Percentiles rank a stretch among this genome's conserved stretches.
Conservation (phyloP, 2,888 invertebrate species). For the Cremastinae sp. region DNA sequence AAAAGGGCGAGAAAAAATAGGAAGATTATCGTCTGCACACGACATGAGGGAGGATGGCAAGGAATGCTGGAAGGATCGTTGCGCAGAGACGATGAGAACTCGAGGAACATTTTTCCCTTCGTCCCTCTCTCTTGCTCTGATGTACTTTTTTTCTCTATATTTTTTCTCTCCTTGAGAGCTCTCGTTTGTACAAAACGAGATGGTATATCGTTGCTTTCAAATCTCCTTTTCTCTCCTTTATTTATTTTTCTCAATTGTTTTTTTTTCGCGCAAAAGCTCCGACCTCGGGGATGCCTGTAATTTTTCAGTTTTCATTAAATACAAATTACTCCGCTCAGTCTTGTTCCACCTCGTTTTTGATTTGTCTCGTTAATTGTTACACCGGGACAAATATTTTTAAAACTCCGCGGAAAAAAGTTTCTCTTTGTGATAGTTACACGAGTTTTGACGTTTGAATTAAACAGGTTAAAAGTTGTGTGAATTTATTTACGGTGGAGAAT, state of each 20-base stretch:
- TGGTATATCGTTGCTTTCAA: conserved; percentile 33
- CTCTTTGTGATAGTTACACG: too few species aligned
- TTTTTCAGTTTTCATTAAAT: background rate
- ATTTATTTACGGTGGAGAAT: too few species aligned
- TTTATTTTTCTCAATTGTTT: conserved; percentile 30
- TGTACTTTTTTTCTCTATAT: conserved; percentile 17
- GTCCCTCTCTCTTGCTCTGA: conserved; percentile 2
- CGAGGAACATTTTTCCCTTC: conserved; percentile 32
- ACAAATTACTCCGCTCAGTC: conserved; percentile 3
- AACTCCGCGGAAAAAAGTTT: background rate
- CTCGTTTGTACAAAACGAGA: conserved; percentile 29
- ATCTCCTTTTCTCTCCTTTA: conserved; percentile 28
- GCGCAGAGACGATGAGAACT: conserved; percentile 40
- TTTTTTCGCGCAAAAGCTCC: background rate
- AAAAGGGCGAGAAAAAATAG: conserved; percentile 33
- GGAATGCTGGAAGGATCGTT: conserved; percentile 15
- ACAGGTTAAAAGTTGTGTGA: too few species aligned
- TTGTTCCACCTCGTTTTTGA: background rate
- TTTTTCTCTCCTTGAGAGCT: conserved; percentile 1
- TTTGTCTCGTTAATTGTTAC: background rate
- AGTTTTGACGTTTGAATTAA: too few species aligned
- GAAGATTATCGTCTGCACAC: conserved; percentile 58
- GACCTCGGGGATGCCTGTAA: background rate
- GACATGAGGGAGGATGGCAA: conserved; percentile 37
- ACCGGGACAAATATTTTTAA: background rate